A percentile compares a stretch with the other conserved stretches of the same genome.
phyloP scores from a whole-genome alignment of 53 echinoderm and acorn worm species.

The Pentamera pediparva region DNA sequence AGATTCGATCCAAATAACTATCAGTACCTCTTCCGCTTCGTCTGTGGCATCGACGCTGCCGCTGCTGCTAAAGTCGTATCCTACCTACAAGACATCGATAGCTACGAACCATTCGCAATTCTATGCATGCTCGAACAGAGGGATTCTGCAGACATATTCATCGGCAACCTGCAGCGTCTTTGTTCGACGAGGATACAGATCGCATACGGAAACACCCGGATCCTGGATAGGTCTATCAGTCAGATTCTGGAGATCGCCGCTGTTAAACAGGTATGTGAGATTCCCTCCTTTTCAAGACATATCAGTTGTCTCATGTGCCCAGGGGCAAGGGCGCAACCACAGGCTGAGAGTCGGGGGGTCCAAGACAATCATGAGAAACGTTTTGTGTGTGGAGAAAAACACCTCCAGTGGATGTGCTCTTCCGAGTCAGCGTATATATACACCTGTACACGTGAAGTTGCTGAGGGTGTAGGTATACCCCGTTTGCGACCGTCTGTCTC shows the following conservation, averaged over 20 bases:
- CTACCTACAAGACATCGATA: neutral
- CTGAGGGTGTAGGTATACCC: no score
- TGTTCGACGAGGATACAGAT: neutral
- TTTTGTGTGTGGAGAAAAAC: no score
- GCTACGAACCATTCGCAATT: neutral
- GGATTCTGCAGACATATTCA: neutral
- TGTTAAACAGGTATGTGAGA: neutral
- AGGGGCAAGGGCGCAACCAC: no score
- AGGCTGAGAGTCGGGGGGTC: no score
- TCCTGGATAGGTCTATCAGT: neutral
- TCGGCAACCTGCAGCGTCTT: neutral
- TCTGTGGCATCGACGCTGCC: neutral
- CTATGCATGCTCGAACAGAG: neutral
- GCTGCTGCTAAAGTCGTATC: neutral
- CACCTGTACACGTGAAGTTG: no score
- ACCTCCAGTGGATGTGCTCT: no score
- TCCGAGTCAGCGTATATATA: no score
- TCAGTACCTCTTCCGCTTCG: neutral
- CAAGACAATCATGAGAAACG: no score
- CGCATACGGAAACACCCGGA: neutral
- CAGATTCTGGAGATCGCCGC: neutral
- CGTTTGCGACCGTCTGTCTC: no score
- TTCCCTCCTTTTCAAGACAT: no score
- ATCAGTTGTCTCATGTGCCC: no score
- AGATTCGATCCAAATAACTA: neutral